Conservation (phyloP, 2,888 invertebrate species). For the Clanis bilineata region DNA sequence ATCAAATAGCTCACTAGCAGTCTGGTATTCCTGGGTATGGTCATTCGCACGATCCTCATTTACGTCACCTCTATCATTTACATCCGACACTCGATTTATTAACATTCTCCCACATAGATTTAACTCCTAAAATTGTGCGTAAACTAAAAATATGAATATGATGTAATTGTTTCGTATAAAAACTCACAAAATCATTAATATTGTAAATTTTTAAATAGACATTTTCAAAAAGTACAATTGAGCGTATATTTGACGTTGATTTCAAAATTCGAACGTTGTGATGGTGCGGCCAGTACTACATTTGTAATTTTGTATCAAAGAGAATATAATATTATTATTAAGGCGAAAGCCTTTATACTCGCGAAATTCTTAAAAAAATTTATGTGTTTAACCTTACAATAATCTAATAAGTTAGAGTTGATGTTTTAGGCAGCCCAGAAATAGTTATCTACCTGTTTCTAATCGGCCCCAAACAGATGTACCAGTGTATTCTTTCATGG, state of each 20-base stretch:
- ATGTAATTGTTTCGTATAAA: constrained; percentile 41
- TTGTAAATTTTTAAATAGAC: constrained; percentile 58
- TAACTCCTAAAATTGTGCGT: constrained; percentile 35
- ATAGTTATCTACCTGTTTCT: too few species aligned
- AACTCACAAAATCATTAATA: constrained; percentile 49
- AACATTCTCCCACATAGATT: constrained; percentile 59
- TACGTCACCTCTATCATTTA: constrained; percentile 34
- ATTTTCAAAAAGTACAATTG: constrained; percentile 43
- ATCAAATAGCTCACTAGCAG: constrained; percentile 60
- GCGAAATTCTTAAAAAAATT: too few species aligned
- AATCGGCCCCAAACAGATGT: too few species aligned
- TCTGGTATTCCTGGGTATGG: constrained; percentile 45
- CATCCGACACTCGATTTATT: constrained; percentile 55
- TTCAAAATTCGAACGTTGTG: constrained; percentile 46
- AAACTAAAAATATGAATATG: constrained; percentile 41
- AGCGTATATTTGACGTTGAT: constrained; percentile 36
- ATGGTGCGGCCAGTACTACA: not conserved
- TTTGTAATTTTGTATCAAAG: not conserved
- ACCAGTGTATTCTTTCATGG: too few species aligned
- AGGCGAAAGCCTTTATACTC: too few species aligned
- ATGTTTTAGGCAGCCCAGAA: too few species aligned
- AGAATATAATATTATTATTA: too few species aligned
- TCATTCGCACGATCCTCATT: constrained; percentile 24
- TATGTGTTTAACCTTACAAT: too few species aligned
- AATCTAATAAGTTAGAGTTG: too few species aligned